Evolutionary conservation across 2,113 vertebrate genomes (phyloP), one percentile per base, ranked within the genome.

Genomic region (Paraplagusia blochii): DNA sequence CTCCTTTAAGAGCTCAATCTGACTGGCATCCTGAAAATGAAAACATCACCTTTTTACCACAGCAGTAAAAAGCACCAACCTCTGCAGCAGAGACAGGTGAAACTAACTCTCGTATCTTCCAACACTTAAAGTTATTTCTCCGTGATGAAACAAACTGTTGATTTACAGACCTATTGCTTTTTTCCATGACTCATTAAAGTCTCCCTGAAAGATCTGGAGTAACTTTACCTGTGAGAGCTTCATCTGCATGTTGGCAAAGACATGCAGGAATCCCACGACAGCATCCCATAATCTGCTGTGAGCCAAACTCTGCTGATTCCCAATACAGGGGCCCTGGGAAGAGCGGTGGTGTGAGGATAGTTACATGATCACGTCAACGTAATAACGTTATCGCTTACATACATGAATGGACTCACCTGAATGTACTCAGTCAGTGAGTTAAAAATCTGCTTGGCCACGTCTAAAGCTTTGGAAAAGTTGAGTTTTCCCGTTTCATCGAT

Each of bases 211-310:
- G n/a, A n/a, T n/a, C n/a, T n/a, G n/a, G n/a, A 29, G 22, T 29
- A 29, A 29, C 22, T 40, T 14, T 93, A 98, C 96, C 95, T 99
- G 96, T 44, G 97, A 99, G 13, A 99, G 91, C 87, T 99, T 99
- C 97, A 99, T 98, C 84, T 99, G 97, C 96, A 99, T 95, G 85
- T 99, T 99, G 58, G 97, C 97, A 81, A 99, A 98, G 1, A 99
- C 97, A 13, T 99, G 97, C 77, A 98, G 90, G 76, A 99, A 99
- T 49, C 97, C 97, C 45, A 98, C 96, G 58, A 99, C 94, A 1
- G 97, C 97, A 48, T 99, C 97, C 97, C 97, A 99, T 61, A 98
- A 84, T 87, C 97, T 92, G 69, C 97, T 99, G 57, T 99, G 95
- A 54, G 97, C 97, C 74, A 99, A 89, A 83, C 97, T 99, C 85